A percentile compares a stretch with the other conserved stretches of the same genome.
Evolutionary conservation across 2,888 invertebrate species (phyloP).

Genomic region (Vandiemenella viatica): DNA sequence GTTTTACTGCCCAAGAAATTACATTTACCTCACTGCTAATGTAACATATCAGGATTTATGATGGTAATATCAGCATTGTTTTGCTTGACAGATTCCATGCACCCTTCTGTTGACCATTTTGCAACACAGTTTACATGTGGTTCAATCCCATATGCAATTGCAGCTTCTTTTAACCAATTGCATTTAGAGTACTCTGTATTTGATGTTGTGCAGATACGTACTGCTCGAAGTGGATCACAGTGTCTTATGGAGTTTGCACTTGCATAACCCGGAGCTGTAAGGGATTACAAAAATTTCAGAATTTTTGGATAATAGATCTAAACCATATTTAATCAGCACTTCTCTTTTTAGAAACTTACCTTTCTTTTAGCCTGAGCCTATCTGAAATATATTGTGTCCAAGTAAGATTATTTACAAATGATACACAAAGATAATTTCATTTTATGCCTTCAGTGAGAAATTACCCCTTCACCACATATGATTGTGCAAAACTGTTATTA

Average conservation of each 20-base stretch:
- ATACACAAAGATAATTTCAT: no score
- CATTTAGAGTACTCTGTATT: constrained; percentile 61
- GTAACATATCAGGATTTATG: constrained; percentile 56
- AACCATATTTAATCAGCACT: background rate
- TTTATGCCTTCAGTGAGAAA: no score
- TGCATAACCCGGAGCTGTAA: constrained; percentile 26
- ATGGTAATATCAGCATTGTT: constrained; percentile 57
- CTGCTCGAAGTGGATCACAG: constrained; percentile 25
- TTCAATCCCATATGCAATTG: constrained; percentile 55
- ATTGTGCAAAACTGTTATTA: no score
- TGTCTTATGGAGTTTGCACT: constrained; percentile 24
- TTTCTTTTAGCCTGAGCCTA: no score
- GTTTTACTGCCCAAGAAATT: no score
- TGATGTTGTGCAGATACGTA: constrained; percentile 47
- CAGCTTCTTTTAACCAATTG: constrained; percentile 58
- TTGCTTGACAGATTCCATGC: constrained; percentile 47
- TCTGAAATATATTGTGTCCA: no score
- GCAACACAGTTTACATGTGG: constrained; percentile 66
- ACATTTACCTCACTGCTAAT: constrained; percentile 43
- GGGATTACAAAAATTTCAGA: constrained; percentile 6
- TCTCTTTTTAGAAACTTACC: no score
- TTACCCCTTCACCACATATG: no score
- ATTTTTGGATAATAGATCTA: background rate
- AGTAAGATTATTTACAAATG: no score
- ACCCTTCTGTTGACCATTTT: constrained; percentile 41